Evolutionary conservation across 2,888 invertebrate genomes (phyloP), one percentile per base, ranked within the genome.

Genomic region (Limnephilus lunatus): DNA sequence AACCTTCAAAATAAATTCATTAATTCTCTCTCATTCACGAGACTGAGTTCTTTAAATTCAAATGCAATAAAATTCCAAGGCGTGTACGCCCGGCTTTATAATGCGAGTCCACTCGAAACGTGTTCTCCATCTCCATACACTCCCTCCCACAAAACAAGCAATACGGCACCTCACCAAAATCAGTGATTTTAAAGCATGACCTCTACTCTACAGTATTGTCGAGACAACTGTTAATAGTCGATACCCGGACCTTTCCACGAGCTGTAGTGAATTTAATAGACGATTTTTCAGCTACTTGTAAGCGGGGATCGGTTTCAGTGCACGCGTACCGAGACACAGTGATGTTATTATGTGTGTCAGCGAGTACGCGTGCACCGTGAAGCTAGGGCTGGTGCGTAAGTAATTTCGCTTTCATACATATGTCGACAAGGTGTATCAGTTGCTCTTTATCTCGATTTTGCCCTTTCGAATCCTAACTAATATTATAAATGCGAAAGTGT

Each of bases 341-440:
- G 53, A 88, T 39, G 3, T 32, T 31, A 82, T 32, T 82, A 82
- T 82, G 86, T 68, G 68, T 88, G 88, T 88, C 88, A 88, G 53
- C 15, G 88, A 68, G 88, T 88, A 88, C 88, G 88, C 88, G 11
- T 30, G 88, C 88, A 88, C 88, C 53, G 25, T 68, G n/a, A 88
- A 30, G 35, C n/a, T 35, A 83, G 83, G 48, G 35, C 83, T 15
- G 9, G 83, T 83, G 25, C 35, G 25, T n/a, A 83, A 19, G 83
- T 68, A 68, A 68, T 83, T 83, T 83, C 83, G 83, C 35, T 35
- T 83, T 83, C 19, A 83, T 14, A 83, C 35, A 35, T 32, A 83
- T n/a, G n/a, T n/a, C n/a, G 44, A 12, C 12, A 1, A 11, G 44
- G 44, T 12, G 2, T 44, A 39, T 39, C 12, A 44, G 11, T 44